Percentiles rank a stretch among this genome's conserved stretches.
phyloP scores from a whole-genome alignment of 2,113 vertebrate species.

The Isurus oxyrinchus region DNA sequence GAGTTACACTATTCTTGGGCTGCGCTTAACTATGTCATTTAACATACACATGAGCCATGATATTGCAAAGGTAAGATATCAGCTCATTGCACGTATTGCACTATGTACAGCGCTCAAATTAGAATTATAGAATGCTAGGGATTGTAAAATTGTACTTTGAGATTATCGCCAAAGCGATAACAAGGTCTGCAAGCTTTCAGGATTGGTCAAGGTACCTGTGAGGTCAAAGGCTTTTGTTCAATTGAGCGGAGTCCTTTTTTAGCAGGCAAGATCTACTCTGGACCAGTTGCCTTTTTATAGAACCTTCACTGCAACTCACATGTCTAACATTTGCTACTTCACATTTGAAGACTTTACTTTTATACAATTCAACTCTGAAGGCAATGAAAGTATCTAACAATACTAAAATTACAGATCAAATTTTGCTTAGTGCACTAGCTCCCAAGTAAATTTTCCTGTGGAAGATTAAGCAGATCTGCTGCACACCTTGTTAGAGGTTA shows the following conservation, averaged over 20 bases:
- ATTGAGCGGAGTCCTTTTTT: neutral
- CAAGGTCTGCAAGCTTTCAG: neutral
- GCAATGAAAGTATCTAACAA: neutral
- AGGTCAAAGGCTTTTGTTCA: neutral
- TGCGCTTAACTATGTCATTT: neutral
- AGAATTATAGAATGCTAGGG: neutral
- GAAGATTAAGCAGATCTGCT: neutral
- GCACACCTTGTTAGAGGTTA: neutral
- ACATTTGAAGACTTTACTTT: neutral
- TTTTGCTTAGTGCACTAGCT: neutral
- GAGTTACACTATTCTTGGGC: neutral
- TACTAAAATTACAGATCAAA: neutral
- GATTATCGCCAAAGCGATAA: neutral
- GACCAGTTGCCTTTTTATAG: neutral
- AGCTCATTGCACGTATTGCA: neutral
- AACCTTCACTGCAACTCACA: neutral
- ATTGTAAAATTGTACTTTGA: neutral
- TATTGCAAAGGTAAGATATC: neutral
- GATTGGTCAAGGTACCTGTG: neutral
- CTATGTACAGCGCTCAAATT: neutral
- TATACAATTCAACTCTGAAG: neutral
- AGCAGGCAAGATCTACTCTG: neutral
- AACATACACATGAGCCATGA: neutral
- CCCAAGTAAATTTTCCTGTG: neutral
- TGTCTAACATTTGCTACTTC: neutral